Evolutionary conservation across 2,797 vertebrate genomes (phyloP).

Genomic region (Craterocephalus amniculus): DNA sequence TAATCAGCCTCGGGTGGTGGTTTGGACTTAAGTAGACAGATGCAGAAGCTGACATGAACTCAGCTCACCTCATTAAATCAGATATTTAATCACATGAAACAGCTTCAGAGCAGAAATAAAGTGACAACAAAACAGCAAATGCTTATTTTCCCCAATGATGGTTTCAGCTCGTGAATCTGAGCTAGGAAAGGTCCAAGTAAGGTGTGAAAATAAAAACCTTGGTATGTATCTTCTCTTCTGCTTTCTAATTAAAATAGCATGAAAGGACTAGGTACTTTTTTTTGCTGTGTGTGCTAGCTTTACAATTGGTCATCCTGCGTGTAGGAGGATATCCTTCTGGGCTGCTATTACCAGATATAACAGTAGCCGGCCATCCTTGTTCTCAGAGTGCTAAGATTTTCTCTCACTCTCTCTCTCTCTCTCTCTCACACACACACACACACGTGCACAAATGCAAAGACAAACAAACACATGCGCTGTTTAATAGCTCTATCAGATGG

Average conservation of each 20-base stretch:
- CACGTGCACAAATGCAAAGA: slow-evolving; percentile 13
- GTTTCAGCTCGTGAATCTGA: slow-evolving; percentile 2
- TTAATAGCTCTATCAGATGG: slow-evolving; percentile 54
- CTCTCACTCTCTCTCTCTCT: too few species aligned
- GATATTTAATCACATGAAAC: slow-evolving; percentile 10
- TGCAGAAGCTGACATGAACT: slow-evolving; percentile 10
- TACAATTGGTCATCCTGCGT: slow-evolving; percentile 75
- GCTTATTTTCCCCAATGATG: slow-evolving; percentile 12
- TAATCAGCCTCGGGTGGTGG: slow-evolving; percentile 46
- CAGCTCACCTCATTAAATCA: background rate
- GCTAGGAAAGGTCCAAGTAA: slow-evolving; percentile 34
- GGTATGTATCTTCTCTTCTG: slow-evolving; percentile 2
- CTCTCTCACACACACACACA: too few species aligned
- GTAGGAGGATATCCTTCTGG: slow-evolving; percentile 82
- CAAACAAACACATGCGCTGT: slow-evolving; percentile 17
- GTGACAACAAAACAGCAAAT: background rate
- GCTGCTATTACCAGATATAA: slow-evolving; percentile 78
- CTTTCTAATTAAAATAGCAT: slow-evolving; percentile 51
- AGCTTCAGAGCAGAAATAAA: slow-evolving; percentile 13
- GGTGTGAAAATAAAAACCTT: slow-evolving; percentile 48
- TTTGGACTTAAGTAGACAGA: slow-evolving; percentile 25
- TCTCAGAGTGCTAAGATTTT: slow-evolving; percentile 35
- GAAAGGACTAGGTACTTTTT: slow-evolving; percentile 35
- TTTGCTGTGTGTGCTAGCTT: slow-evolving; percentile 33
- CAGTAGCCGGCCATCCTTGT: slow-evolving; percentile 46